phyloP scores from a whole-genome alignment of 2,797 vertebrate genomes.

The Iguana delicatissima region DNA sequence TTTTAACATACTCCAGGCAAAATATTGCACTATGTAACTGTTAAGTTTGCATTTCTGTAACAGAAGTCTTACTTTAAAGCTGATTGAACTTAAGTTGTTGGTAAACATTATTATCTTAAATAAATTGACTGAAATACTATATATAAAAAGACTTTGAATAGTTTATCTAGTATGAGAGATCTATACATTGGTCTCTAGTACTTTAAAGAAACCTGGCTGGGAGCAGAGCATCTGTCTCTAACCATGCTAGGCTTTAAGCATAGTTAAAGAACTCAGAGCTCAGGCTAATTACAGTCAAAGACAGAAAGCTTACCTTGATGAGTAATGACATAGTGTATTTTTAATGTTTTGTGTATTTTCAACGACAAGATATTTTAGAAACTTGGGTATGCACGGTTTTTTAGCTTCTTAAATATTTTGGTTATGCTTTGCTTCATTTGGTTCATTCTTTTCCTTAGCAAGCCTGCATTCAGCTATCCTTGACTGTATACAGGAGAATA shows the following conservation, averaged over 20 bases:
- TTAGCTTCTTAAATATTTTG: background rate
- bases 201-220: background rate
- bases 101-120: background rate
- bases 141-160: slow-evolving; percentile 21
- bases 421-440: too few species aligned
- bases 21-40: slow-evolving; percentile 47
- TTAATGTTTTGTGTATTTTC: background rate
- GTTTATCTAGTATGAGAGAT: slow-evolving; percentile 9
- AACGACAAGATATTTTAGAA: too few species aligned
- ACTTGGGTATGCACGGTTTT: background rate
- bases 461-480: too few species aligned
- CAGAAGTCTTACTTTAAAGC: slow-evolving; percentile 30
- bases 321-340: too few species aligned
- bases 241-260: background rate
- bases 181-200: background rate
- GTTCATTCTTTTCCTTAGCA: background rate
- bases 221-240: background rate
- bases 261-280: background rate
- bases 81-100: slow-evolving; percentile 39
- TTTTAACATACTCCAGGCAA: slow-evolving; percentile 11
- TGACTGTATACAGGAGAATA: background rate
- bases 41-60: slow-evolving; percentile 39
- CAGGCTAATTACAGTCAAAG: background rate
- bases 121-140: slow-evolving; percentile 16
- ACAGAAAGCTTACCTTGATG: background rate